Base-by-base conservation (phyloP, 2,113 vertebrate species). In the Hoplias malabaricus region DNA sequence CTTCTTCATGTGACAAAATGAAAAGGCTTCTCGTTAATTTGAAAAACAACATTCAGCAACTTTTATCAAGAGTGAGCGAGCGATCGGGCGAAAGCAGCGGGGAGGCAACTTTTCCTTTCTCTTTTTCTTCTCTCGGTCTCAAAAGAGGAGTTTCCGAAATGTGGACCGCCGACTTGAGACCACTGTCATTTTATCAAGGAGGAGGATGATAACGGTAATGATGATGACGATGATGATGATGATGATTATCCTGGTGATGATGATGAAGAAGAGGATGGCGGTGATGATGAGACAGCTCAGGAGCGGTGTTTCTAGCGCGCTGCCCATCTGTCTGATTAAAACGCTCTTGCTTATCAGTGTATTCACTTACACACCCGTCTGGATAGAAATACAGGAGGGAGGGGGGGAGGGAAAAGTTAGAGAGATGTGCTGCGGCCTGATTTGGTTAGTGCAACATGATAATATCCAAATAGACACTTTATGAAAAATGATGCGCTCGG, bases 1-100 rank as follows among this genome's bases (percentile, higher is more conserved):
- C 33, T 77, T 82, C 82, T 50, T 87, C 86, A 62, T 81, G 80
- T 86, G 80, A 87, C 83, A 83, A 83, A 86, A 85, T 73, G 57
- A 83, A 85, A 87, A 79, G 62, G 66, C 69, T 16, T 63, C 88
- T 90, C 67, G 84, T 86, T 89, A 86, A 89, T 86, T 86, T 87
- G 70, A 69, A 85, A 90, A 90, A 86, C 83, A 87, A 88, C 80
- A 82, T 85, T 89, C 87, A 86, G 87, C 89, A 89, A 84, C 82
- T 91, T 90, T 79, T 82, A 81, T 85, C 84, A 85, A 76, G 74
- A 82, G 69, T 71, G 36, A 23, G 54, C 66, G 80, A 81, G 80
- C 63, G 70, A 57, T 62, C 65, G 73, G 65, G 78, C 59, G 73
- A 78, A 71, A 82, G 77, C 65, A 73, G 43, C 74, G 74, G 75